Evolutionary conservation across 1,140 invertebrate genomes (phyloP), one percentile per base, ranked within the genome.

Genomic region (Nephila pilipes): DNA sequence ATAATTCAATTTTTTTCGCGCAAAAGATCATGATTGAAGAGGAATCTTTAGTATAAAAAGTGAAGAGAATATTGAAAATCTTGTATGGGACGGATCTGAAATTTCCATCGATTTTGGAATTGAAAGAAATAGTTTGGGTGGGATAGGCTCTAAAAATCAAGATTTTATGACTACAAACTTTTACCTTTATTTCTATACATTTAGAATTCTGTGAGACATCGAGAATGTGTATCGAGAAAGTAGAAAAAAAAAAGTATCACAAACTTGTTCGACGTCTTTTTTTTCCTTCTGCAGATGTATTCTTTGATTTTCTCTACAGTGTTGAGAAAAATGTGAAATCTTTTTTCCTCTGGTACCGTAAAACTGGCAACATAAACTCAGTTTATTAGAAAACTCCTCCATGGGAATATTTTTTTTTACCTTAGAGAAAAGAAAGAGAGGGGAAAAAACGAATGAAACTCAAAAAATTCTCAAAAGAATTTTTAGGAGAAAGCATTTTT

Each of bases 321-420:
- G 25, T 32, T 75, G 69, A 75, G 69, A 75, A 75, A 75, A 75
- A 75, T 36, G 69, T 18, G 69, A 75, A 75, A 32, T 75, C 69
- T 75, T 75, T 36, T 32, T n/a, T n/a, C 18, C 69, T 25, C 32
- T 75, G 46, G 69, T 75, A 36, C 69, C 69, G 69, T 75, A 75
- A 75, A 75, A 75, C 69, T 75, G 69, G 69, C 69, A 36, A 75
- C 69, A 75, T 75, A 75, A 75, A 75, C 69, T 75, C 69, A 36
- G 69, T 75, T 75, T 75, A 75, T 75, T 75, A 75, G 69, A 29
- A 75, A 75, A 75, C 69, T 75, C 69, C 69, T 75, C 69, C 18
- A 14, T 75, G 29, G 69, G 69, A 36, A 75, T 69, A 25, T 75
- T 32, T 75, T 32, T 75, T 60, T 75, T 75, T 36, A 18, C 29